Evolutionary conservation across 2,113 vertebrate species (phyloP), one percentile per base, ranked within the genome.

Genomic region (Propithecus coquereli): DNA sequence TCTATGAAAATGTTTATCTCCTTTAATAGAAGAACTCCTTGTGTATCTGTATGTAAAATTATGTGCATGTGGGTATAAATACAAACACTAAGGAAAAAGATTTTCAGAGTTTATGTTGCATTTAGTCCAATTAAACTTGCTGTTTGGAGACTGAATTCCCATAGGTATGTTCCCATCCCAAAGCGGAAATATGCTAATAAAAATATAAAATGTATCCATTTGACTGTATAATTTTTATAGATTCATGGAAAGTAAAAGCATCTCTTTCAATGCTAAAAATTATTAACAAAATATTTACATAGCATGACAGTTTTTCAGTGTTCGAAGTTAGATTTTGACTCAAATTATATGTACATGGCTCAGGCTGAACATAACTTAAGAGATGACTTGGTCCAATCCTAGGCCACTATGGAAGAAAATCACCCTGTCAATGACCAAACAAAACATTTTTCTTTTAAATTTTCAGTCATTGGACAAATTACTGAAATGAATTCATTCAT

Each of bases 1-100:
- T 79, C 45, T 54, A 23, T 37, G 52, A 71, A 94, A 94, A 87
- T 82, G 54, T 84, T 94, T 91, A 20, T 96, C 92, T 96, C 30
- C n/a, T 37, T 97, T 73, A 47, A n/a, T 40, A 89, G 45, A 89
- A 54, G 10, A 4, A 92, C 20, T 1, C 14, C 10, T 52, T 92
- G 7, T 70, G 9, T 77, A 52, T 30, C 61, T 61, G 1, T 47
- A 16, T 0, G 6, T 71, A 88, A 85, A 96, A 88, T 54, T n/a
- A 37, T 34, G 5, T 81, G 32, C 16, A 16, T 45, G 25, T 86
- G 59, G 32, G 25, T 68, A 6, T 59, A 74, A 77, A 52, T 43
- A 32, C n/a, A 74, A 57, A 23, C 4, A 52, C 43, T 86, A 61
- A 79, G 4, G 6, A 32, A 61, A 85, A 68, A 91, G 12, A 68